phyloP scores from a whole-genome alignment of 1,140 invertebrate species.

The Lordiphosa stackelbergi region DNA sequence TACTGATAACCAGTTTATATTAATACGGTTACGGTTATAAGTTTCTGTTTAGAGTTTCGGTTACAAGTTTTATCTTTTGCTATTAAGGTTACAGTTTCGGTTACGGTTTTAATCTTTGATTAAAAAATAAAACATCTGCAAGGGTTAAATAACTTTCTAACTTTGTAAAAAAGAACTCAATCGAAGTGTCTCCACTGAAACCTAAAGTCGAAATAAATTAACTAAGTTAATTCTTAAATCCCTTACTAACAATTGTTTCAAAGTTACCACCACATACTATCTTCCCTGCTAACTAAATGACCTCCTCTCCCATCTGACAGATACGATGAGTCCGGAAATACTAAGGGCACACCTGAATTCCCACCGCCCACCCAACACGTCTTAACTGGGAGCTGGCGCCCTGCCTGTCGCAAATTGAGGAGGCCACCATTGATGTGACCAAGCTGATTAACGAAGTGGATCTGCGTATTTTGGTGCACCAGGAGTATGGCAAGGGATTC shows the following conservation, averaged over 20 bases:
- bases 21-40: too few relatives aligned
- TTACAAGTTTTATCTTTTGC: too few relatives aligned
- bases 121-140: too few relatives aligned
- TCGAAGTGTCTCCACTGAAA: background rate
- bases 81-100: too few relatives aligned
- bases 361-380: constrained; percentile 88
- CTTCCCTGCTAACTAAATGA: background rate
- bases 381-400: constrained; percentile 91
- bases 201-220: constrained; percentile 4
- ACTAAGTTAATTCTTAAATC: constrained; percentile 12
- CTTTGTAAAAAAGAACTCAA: constrained; percentile 9
- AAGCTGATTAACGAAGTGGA: constrained; percentile 86
- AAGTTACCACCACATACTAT: background rate
- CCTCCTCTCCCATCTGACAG: constrained; percentile 77
- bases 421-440: constrained; percentile 81
- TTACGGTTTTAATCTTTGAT: too few relatives aligned
- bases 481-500: constrained; percentile 95
- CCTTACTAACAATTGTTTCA: constrained; percentile 24
- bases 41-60: too few relatives aligned
- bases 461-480: constrained; percentile 89
- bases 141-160: too few relatives aligned
- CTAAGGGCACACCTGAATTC: constrained; percentile 84
- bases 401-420: constrained; percentile 83
- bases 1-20: too few relatives aligned
- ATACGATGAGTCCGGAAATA: constrained; percentile 90